Evolutionary conservation across 2,797 vertebrate species (phyloP), one percentile per base, ranked within the genome.

Genomic region (Chanos chanos): DNA sequence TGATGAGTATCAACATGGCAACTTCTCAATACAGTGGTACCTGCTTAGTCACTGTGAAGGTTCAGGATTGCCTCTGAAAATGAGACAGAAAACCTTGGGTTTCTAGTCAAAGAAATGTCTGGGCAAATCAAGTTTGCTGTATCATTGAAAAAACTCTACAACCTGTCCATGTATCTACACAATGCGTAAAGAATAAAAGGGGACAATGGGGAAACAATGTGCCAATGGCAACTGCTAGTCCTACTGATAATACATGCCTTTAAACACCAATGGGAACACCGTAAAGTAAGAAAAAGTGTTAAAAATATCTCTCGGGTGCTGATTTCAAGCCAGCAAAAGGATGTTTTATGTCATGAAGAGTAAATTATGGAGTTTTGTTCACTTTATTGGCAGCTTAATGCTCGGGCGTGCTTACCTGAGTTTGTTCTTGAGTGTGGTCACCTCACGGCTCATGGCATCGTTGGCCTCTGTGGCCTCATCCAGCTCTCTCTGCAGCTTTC

Each of bases 61-160:
- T 84, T 99, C 95, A 89, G 93, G 94, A 87, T 94, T 94, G 89
- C 92, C 93, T 96, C 95, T 99, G 95, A 83, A 99, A 99, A 87
- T 97, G 88, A 98, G 92, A 96, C 86, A 91, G 61, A 95, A 90
- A 92, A 49, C 47, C 55, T 82, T 82, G 61, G 56, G 55, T 65
- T 61, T 70, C 47, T 40, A 68, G 40, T 13, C 53, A 28, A 37
- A 47, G 22, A 44, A 4, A 25, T 13, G n/a, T 30, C 25, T 24
- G 12, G 15, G 15, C 15, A 18, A 16, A 16, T 7, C 18, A 13
- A 37, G 15, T n/a, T 37, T 37, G n/a, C 9, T 37, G 15, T 15
- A 7, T 19, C 44, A 9, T 5, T 12, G 18, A 7, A 8, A 12
- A 5, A 12, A n/a, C n/a, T n/a, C n/a, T n/a, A n/a, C n/a, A n/a